A percentile compares a stretch with the other conserved stretches of the same genome.
phyloP scores from a whole-genome alignment of 2,888 invertebrate genomes.

The Cynaeus angustus region DNA sequence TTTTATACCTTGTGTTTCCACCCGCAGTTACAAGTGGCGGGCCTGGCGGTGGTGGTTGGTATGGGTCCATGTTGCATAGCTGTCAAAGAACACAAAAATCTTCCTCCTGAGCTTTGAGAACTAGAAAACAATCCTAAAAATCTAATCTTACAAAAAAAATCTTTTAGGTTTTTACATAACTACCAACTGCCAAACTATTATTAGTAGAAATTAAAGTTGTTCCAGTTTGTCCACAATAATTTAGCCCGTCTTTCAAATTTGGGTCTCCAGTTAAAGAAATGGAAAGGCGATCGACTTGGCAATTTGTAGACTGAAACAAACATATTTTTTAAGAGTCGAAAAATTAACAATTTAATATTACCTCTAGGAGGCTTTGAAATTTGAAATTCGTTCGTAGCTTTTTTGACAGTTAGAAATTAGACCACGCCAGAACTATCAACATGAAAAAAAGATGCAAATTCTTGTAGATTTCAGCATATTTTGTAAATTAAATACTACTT shows the following conservation, averaged over 20 bases:
- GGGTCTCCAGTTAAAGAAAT: constrained; percentile 74
- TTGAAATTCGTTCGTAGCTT: too few relatives aligned
- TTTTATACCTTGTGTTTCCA: constrained; percentile 72
- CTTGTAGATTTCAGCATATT: too few relatives aligned
- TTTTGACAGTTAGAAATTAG: too few relatives aligned
- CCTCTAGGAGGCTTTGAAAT: too few relatives aligned
- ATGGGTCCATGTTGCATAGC: constrained; percentile 56
- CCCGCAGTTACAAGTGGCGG: constrained; percentile 74
- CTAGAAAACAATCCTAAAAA: not conserved
- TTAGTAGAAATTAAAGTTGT: constrained; percentile 61
- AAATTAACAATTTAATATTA: too few relatives aligned
- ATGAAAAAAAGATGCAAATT: too few relatives aligned
- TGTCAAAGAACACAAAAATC: constrained; percentile 72
- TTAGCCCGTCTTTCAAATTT: constrained; percentile 70
- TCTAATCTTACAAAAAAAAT: not conserved
- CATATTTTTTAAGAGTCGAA: too few relatives aligned
- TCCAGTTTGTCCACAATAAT: constrained; percentile 74
- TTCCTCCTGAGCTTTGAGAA: constrained; percentile 69
- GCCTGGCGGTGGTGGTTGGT: constrained; percentile 52
- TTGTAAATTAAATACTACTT: too few relatives aligned
- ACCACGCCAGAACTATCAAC: too few relatives aligned
- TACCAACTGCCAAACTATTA: constrained; percentile 49
- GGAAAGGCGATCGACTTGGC: constrained; percentile 72
- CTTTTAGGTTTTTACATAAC: not conserved
- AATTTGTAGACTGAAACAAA: constrained; percentile 72